Evolutionary conservation across 2,888 invertebrate species (phyloP).

Genomic region (Lasiommata megera): DNA sequence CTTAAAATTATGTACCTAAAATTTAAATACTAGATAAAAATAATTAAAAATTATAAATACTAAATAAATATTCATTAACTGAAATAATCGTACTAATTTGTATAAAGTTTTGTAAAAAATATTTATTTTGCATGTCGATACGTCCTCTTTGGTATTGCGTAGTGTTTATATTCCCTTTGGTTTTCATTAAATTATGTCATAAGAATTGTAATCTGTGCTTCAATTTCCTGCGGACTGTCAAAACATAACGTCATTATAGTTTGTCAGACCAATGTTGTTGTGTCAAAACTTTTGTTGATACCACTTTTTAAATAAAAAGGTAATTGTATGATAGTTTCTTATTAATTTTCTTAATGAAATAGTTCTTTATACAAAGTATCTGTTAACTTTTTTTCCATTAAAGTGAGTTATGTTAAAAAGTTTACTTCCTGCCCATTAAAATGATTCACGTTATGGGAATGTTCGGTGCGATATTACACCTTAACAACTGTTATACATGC

Average conservation of each 20-base stretch:
- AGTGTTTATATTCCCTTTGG: too few species aligned
- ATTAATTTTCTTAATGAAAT: constrained; percentile 58
- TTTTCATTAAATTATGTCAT: too few species aligned
- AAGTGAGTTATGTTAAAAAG: constrained; percentile 24
- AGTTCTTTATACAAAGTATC: constrained; percentile 35
- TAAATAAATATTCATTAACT: too few species aligned
- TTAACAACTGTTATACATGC: constrained; percentile 52
- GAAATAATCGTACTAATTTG: too few species aligned
- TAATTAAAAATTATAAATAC: too few species aligned
- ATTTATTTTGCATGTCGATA: too few species aligned
- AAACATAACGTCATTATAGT: constrained; percentile 32
- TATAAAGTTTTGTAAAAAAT: too few species aligned
- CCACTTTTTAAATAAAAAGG: constrained; percentile 55
- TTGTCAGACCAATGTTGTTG: constrained; percentile 54
- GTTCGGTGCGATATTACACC: constrained; percentile 60
- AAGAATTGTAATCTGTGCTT: neutral
- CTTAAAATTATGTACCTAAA: too few species aligned
- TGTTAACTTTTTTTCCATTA: constrained; percentile 38
- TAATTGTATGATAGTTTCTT: constrained; percentile 45
- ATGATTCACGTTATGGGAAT: constrained; percentile 76
- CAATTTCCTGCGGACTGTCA: constrained; percentile 42
- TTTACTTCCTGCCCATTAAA: constrained; percentile 50
- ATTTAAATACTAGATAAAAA: too few species aligned
- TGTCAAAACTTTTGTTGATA: constrained; percentile 77
- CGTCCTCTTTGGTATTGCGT: too few species aligned